These are phyloP conservation scores for Drosophila erecta DNA, from an alignment of 1,140 invertebrate species.

Conservation along the genomic window DNA sequence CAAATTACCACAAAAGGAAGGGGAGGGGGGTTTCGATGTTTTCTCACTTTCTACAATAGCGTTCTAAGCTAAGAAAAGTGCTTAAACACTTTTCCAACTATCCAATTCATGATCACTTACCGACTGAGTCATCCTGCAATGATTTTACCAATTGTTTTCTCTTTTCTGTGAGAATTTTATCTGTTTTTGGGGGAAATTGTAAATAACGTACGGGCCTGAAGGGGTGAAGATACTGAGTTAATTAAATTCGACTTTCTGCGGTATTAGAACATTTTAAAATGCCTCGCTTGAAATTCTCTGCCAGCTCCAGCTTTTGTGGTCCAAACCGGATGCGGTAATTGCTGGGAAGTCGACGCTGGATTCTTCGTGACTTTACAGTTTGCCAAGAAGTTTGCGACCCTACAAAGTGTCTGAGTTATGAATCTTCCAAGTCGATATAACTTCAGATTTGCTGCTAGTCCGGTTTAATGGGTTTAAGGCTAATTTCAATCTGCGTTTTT, in stretches of 20 bases:
- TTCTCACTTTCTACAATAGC: conserved; percentile 11
- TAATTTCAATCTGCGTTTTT: conserved; percentile 6
- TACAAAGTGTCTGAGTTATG: conserved; percentile 24
- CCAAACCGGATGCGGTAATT: conserved; percentile 76
- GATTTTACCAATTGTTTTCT: conserved; percentile 6
- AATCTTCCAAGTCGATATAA: neutral
- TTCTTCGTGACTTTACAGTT: conserved; percentile 14
- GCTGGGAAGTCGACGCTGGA: conserved; percentile 30
- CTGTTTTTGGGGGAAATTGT: neutral
- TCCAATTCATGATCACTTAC: conserved; percentile 7
- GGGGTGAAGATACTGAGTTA: conserved; percentile 12
- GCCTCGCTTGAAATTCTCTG: neutral
- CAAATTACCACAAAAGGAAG: conserved; percentile 29
- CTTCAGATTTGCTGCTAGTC: conserved; percentile 3
- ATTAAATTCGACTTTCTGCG: conserved; percentile 43
- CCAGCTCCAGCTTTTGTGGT: conserved; percentile 48
- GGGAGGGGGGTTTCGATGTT: neutral
- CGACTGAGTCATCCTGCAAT: conserved; percentile 20
- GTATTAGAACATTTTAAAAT: conserved; percentile 30
- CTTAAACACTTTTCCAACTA: neutral
- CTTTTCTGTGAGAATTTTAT: neutral
- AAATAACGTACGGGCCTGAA: neutral
- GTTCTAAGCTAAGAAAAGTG: neutral
- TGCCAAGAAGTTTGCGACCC: conserved; percentile 3
- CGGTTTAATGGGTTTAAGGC: conserved; percentile 8